Base-by-base conservation (phyloP, 2,888 invertebrate genomes). In the Nemotelus pantherinus region DNA sequence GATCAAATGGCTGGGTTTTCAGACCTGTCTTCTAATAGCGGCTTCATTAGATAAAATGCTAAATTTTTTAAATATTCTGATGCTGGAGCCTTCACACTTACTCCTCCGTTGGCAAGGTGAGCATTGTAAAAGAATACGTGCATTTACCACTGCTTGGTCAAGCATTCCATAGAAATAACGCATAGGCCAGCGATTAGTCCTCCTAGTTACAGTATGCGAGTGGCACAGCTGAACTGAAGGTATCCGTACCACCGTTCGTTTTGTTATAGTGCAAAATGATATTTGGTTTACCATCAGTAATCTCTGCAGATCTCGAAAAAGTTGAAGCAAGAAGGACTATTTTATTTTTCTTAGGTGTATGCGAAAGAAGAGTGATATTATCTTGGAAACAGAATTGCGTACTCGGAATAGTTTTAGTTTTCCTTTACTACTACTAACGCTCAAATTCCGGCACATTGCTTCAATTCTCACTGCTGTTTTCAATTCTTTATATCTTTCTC, bases 221-320 rank as follows among this genome's bases (percentile, higher is more conserved):
- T 58, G 58, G 2, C 58, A 58, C 25, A 58, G 58, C 2, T 58
- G 58, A 58, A 1, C 58, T n/a, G 25, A 25, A 25, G 25, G 25
- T 25, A 25, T 25, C 25, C 25, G 58, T 58, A 25, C 58, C 25
- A 58, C 25, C 58, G 2, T 58, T 58, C 4, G 58, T n/a, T 58
- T 58, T 58, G 25, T 58, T 10, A 58, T 58, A 58, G 25, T 58
- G 1, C 2, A 58, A 58, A 2, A 2, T 2, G 58, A n/a, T 58
- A 58, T n/a, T 58, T 58, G 58, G 58, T 58, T 58, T 58, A 58
- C 58, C 25, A 58, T 58, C 58, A 58, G 58, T 58, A n/a, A 58
- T 58, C 7, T 58, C 58, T 58, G 25, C 25, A 58, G 58, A 58
- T 25, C 25, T 25, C 25, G 25, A 25, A 25, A 25, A 25, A 25